A percentile compares a stretch with the other conserved stretches of the same genome.
Evolutionary conservation across 1,140 invertebrate genomes (phyloP).

Genomic region (Hyles vespertilio): DNA sequence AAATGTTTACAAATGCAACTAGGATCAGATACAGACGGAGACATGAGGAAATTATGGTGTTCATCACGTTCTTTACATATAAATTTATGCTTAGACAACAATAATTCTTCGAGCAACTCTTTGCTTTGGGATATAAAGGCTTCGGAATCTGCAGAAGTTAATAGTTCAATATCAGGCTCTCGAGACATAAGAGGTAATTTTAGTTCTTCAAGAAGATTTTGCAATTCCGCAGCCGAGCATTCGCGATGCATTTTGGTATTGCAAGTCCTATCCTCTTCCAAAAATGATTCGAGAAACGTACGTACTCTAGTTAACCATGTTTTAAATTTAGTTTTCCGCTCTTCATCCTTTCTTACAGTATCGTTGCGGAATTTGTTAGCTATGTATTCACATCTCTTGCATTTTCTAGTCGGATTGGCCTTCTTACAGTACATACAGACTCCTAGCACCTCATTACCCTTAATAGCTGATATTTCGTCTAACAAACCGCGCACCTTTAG

Average conservation of each 20-base stretch:
- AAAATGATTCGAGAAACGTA: slow-evolving; percentile 17
- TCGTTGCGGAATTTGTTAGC: slow-evolving; percentile 22
- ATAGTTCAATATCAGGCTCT: slow-evolving; percentile 18
- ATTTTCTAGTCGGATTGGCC: slow-evolving; percentile 24
- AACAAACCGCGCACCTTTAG: slow-evolving; percentile 26
- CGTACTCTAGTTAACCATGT: slow-evolving; percentile 26
- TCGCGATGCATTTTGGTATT: slow-evolving; percentile 20
- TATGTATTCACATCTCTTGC: slow-evolving; percentile 33
- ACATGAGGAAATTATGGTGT: not conserved
- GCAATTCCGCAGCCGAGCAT: slow-evolving; percentile 18
- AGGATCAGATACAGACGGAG: not conserved
- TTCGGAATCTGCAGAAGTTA: slow-evolving; percentile 5
- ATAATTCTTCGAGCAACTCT: slow-evolving; percentile 15
- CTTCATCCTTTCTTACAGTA: slow-evolving; percentile 14
- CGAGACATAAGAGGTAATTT: slow-evolving; percentile 15
- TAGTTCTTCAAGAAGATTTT: slow-evolving; percentile 23
- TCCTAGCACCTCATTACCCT: slow-evolving; percentile 27
- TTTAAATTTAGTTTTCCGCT: slow-evolving; percentile 15
- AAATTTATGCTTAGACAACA: slow-evolving; percentile 10
- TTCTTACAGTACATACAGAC: slow-evolving; percentile 35
- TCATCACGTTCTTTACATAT: not conserved
- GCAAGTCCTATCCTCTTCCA: slow-evolving; percentile 20
- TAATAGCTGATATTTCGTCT: slow-evolving; percentile 29
- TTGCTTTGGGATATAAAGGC: slow-evolving; percentile 16
- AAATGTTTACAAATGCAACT: slow-evolving; percentile 12